A percentile compares a stretch with the other conserved stretches of the same genome.
phyloP scores from a whole-genome alignment of 1,140 invertebrate genomes.

The Drosophila ercepeae region DNA sequence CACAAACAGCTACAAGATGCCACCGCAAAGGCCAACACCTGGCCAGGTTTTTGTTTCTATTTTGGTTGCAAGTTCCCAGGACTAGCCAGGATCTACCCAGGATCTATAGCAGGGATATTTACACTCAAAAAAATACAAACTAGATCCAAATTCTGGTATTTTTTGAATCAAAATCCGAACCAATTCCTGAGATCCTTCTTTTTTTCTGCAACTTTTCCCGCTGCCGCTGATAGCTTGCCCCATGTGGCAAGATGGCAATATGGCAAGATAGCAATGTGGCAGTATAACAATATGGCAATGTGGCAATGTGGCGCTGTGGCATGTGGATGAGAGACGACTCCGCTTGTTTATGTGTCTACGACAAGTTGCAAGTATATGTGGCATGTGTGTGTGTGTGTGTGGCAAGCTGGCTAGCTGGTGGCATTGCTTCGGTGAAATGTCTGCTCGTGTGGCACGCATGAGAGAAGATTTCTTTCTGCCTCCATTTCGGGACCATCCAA shows the following conservation, averaged over 20 bases:
- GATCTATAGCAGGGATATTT: too few species aligned
- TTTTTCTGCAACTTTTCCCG: background rate
- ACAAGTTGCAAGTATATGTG: background rate
- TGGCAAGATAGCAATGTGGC: constrained; percentile 31
- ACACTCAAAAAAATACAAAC: too few species aligned
- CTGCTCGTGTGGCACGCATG: constrained; percentile 38
- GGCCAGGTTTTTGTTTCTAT: too few species aligned
- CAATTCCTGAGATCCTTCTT: background rate
- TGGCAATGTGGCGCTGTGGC: constrained; percentile 26
- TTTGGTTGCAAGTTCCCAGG: too few species aligned
- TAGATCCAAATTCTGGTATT: too few species aligned
- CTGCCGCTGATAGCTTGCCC: constrained; percentile 29
- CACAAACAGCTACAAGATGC: too few species aligned
- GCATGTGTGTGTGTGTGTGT: constrained; percentile 14
- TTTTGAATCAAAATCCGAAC: background rate
- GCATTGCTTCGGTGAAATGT: constrained; percentile 42
- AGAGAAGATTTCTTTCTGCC: constrained; percentile 41
- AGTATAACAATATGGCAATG: constrained; percentile 36
- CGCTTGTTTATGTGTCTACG: constrained; percentile 36
- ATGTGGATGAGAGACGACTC: constrained; percentile 17
- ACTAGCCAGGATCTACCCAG: too few species aligned
- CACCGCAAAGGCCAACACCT: too few species aligned
- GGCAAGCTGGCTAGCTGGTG: constrained; percentile 18
- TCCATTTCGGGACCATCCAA: constrained; percentile 28
- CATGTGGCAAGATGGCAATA: constrained; percentile 30